phyloP scores from a whole-genome alignment of 2,888 invertebrate species.

The Drosophila heteroneura region DNA sequence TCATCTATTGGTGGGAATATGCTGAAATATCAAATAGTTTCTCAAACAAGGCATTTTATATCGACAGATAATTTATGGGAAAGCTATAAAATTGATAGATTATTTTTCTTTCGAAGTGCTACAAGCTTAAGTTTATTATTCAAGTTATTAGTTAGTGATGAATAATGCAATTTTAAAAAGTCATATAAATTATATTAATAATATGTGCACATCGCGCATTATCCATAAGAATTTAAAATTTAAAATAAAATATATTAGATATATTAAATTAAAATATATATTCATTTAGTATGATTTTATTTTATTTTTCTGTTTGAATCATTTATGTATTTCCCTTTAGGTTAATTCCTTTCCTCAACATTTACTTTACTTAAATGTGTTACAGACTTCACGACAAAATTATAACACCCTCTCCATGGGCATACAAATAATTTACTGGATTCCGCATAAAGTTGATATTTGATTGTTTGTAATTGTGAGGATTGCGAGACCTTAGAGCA shows the following conservation, averaged over 20 bases:
- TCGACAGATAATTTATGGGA: background rate
- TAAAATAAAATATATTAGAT: background rate
- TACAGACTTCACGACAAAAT: background rate
- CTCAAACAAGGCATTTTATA: background rate
- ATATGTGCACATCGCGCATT: background rate
- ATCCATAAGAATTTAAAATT: background rate
- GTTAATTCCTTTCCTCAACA: background rate
- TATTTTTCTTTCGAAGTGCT: background rate
- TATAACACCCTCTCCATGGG: background rate
- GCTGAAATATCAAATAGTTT: no score
- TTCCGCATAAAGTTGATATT: slow-evolving; percentile 9
- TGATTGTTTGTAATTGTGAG: background rate
- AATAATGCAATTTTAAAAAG: background rate
- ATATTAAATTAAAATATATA: background rate
- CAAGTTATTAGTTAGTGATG: background rate
- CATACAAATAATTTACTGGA: background rate
- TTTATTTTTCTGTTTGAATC: background rate
- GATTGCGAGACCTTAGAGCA: background rate
- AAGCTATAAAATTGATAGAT: background rate
- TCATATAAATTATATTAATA: background rate
- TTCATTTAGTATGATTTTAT: background rate
- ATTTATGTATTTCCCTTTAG: background rate
- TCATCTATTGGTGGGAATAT: no score
- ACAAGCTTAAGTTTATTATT: background rate
- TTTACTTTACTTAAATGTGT: background rate